Percentiles rank a stretch among this genome's conserved stretches.
Evolutionary conservation across 2,888 invertebrate genomes (phyloP).

Genomic region (Parochlus steinenii): DNA sequence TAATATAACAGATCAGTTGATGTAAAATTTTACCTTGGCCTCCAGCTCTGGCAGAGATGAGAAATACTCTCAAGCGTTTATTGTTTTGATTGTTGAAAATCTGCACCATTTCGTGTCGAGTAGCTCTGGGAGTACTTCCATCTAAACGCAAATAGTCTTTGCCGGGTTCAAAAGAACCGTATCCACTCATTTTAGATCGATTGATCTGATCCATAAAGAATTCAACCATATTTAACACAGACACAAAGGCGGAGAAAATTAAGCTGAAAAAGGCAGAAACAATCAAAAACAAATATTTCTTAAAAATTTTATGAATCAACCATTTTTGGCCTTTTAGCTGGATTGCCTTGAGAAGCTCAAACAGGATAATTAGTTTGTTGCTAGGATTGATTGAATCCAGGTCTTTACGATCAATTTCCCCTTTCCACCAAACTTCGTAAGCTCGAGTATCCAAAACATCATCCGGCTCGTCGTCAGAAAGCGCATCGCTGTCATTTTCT

Average conservation of each 20-base stretch:
- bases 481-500: conserved; percentile 28
- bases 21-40: too few species aligned
- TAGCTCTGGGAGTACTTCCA: conserved; percentile 53
- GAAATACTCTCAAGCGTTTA: conserved; percentile 18
- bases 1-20: too few species aligned
- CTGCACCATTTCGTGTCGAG: conserved; percentile 41
- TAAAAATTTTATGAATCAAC: too few species aligned
- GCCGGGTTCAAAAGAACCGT: conserved; percentile 30
- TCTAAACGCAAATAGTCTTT: conserved; percentile 63
- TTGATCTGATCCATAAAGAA: conserved; percentile 47
- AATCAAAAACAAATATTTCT: conserved; percentile 8
- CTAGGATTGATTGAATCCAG: conserved; percentile 46
- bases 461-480: conserved; percentile 29
- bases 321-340: conserved; percentile 68
- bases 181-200: conserved; percentile 12
- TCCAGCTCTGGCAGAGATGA: conserved; percentile 72
- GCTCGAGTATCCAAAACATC: conserved; percentile 27
- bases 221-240: conserved; percentile 65
- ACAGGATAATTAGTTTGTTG: conserved; percentile 58
- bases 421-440: conserved; percentile 51
- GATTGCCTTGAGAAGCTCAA: conserved; percentile 64
- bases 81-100: conserved; percentile 42
- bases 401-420: conserved; percentile 43
- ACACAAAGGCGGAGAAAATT: conserved; percentile 57
- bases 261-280: conserved; percentile 34